These are phyloP conservation scores for Cheilosia soror DNA, from an alignment of 2,888 invertebrate genomes.

Conservation along the genomic window DNA sequence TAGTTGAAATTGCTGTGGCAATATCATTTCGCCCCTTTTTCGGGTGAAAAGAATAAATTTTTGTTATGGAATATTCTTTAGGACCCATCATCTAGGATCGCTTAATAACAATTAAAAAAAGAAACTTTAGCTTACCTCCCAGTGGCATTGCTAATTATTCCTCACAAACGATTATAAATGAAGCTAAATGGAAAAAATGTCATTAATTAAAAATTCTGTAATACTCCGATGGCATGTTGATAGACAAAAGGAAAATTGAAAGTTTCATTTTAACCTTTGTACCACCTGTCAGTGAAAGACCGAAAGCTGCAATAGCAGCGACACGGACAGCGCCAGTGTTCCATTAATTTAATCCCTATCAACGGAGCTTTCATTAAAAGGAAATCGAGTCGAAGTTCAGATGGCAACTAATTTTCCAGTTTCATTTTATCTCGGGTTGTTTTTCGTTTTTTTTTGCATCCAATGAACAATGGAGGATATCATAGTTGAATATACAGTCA, in stretches of 20 bases:
- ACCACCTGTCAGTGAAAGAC: slow-evolving; percentile 15
- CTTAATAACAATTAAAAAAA: background rate
- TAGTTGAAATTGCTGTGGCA: slow-evolving; percentile 45
- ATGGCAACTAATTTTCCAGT: background rate
- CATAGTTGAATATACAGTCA: background rate
- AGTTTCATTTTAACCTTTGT: slow-evolving; percentile 23
- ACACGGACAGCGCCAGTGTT: slow-evolving; percentile 10
- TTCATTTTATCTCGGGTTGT: background rate
- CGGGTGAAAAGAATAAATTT: background rate
- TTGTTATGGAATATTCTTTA: background rate
- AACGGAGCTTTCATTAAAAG: slow-evolving; percentile 49
- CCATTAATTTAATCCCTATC: slow-evolving; percentile 61
- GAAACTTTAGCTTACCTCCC: background rate
- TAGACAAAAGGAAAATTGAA: slow-evolving; percentile 48
- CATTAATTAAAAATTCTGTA: slow-evolving; percentile 7
- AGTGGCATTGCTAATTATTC: background rate
- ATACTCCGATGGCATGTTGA: background rate
- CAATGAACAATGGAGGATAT: background rate
- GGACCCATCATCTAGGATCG: background rate
- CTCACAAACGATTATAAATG: background rate
- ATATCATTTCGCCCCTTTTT: background rate
- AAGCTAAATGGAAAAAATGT: background rate
- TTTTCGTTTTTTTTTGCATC: too few species aligned
- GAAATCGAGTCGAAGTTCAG: background rate
- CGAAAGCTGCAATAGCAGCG: slow-evolving; percentile 1